Base-by-base conservation (phyloP, 2,888 invertebrate species). In the Steinernema scapterisci region DNA sequence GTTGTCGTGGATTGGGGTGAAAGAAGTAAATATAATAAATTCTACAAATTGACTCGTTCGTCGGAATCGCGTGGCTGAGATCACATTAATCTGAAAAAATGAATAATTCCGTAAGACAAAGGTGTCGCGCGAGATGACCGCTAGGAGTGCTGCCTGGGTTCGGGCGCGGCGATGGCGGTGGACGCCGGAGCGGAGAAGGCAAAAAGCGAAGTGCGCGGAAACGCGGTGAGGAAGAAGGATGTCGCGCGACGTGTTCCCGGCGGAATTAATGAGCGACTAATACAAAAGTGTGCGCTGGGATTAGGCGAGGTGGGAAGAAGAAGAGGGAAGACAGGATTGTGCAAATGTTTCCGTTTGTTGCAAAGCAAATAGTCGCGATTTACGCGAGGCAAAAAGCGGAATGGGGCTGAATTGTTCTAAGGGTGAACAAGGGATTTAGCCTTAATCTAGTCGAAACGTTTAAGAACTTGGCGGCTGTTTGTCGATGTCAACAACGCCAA, bases 1-100 rank as follows among this genome's bases (percentile, higher is more conserved):
- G 52, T n/a, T n/a, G 25, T 31, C 38, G 63, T 31, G 21, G 27
- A 25, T 63, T 6, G 63, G 9, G 16, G 63, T 2, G 38, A 31
- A 63, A 25, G 63, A 63, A 63, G 63, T 63, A 63, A 63, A 72
- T 72, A 72, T 72, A 54, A 72, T 72, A 72, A 48, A 38, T 48
- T 43, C 43, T 43, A 72, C 72, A 52, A 72, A 72, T 46, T 13
- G 56, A 72, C 52, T 56, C 56, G 52, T 72, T 52, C 25, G 38
- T 38, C 38, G 70, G 45, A 70, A 25, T 45, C 44, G 70, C 70
- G 44, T 31, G 38, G 52, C n/a, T 72, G 72, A 44, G 52, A 72
- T 44, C 52, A 48, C 56, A 72, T 72, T 72, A 72, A 72, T 48
- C 72, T 72, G 56, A 72, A 72, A 72, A 71, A 43, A 72, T 1